Evolutionary conservation across 2,113 vertebrate species (phyloP), one percentile per base, ranked within the genome.

Genomic region (Cyprinodon tularosa): DNA sequence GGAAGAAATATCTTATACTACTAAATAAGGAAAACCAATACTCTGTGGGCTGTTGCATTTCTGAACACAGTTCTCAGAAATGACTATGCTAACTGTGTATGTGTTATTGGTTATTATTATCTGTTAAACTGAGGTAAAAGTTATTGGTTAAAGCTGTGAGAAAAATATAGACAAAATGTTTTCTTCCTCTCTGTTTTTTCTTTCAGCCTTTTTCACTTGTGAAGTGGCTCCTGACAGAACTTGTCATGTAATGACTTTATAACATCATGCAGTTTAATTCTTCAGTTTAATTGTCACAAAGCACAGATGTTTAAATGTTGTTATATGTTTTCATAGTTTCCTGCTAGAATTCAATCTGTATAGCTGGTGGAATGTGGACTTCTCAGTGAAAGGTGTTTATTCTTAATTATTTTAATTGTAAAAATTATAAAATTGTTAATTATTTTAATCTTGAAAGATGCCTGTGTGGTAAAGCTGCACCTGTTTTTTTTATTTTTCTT

Each of bases 261-360:
- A 42, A 12, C 42, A 22, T 64, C 39, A 44, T 17, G 5, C 5
- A 38, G 6, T 38, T 62, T 22, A 44, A 4, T 44, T 65, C 3
- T n/a, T 1, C 29, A 29, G 29, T 29, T 45, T 3, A 66, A 29
- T 2, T 36, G 1, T 22, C 14, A 39, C 50, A 14, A 15, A 14
- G 12, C 1, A 63, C 39, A 60, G 3, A 14, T 69, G 22, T 15
- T 71, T 60, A 10, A 48, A 22, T 60, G 6, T 68, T 20, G 45
- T 67, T 2, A 66, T 66, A 86, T 88, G 22, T 65, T 64, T 77
- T 73, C 59, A 62, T n/a, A 99, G 98, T 89, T 99, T 99, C 83
- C 93, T 99, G 85, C 93, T 99, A 81, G 98, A 99, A 89, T 99
- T 99, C 90, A 99, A 99, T 94, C 91, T 99, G 78, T 98, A 96